Percentiles rank a stretch among this genome's conserved stretches.
These are phyloP conservation scores for Odocoileus virginianus DNA, from an alignment of 2,113 vertebrate genomes.

Conservation along the genomic window DNA sequence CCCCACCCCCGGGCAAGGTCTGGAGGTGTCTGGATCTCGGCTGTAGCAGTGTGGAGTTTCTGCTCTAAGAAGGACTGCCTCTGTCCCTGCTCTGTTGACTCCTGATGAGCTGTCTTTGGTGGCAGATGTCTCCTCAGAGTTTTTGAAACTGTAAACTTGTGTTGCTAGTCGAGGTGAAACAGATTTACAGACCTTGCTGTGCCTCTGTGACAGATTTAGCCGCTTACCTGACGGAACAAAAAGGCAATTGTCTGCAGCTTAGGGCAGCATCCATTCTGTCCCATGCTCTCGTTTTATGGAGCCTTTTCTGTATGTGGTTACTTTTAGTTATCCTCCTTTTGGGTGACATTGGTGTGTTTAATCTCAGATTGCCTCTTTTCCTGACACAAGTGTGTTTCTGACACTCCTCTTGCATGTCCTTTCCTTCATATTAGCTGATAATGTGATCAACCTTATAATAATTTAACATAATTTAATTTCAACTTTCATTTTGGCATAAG, in stretches of 20 bases:
- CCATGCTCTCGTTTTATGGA: neutral
- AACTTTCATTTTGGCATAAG: neutral
- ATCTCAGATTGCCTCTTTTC: neutral
- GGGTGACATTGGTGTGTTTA: neutral
- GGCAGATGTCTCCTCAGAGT: slow-evolving; percentile 56
- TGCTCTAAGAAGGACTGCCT: slow-evolving; percentile 15
- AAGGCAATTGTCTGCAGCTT: neutral
- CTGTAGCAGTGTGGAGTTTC: neutral
- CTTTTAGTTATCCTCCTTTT: neutral
- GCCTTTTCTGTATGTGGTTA: neutral
- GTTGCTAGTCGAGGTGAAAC: slow-evolving; percentile 1
- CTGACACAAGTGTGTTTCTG: neutral
- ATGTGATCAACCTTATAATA: slow-evolving; percentile 21
- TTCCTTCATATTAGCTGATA: neutral
- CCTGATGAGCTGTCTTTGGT: slow-evolving; percentile 46
- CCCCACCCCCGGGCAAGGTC: neutral
- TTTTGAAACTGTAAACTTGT: slow-evolving; percentile 45
- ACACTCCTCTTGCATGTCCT: neutral
- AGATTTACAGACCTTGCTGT: slow-evolving; percentile 26
- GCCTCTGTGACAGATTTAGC: slow-evolving; percentile 31
- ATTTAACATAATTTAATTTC: neutral
- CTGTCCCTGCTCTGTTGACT: slow-evolving; percentile 31
- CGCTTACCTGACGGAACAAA: slow-evolving; percentile 29
- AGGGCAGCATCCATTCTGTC: neutral
- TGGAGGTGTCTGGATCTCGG: neutral